Base-by-base conservation (phyloP, 2,797 vertebrate species). In the Chaunax sp. region DNA sequence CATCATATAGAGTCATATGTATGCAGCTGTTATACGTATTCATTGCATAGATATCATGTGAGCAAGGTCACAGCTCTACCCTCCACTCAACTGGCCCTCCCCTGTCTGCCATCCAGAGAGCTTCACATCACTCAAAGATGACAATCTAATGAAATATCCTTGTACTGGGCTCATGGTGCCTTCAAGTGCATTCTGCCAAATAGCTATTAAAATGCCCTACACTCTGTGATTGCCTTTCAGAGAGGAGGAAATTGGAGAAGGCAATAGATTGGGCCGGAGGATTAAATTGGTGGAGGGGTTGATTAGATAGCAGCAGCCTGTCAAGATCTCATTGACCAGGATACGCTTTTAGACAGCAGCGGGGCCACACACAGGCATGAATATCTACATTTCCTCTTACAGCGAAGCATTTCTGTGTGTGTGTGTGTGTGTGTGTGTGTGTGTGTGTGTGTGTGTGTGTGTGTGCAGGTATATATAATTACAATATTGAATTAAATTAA, bases 131-230 rank as follows among this genome's bases (percentile, higher is more conserved):
- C 64, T 88, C 80, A 86, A 56, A 80, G 83, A 84, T 69, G 82
- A 80, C 69, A 72, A 79, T 82, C 76, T 84, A 82, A 82, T 87
- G 81, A 90, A 81, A 82, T 70, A 80, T 82, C 70, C 82, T 78
- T 74, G 71, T 83, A 69, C 77, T 47, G 84, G 77, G 72, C 75
- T 78, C 65, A 30, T 52, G 40, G 66, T 77, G 73, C 78, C 82
- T 87, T 85, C 69, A 71, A 89, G 89, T 85, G 79, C 77, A 69
- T 90, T 86, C 76, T 70, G 60, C 79, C 72, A 81, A 89, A 90
- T 49, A 82, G 69, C 84, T 83, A 86, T 90, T 89, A 86, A 84
- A 86, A 87, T 84, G 77, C 77, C 66, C 75, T 80, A 64, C 63
- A 66, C 61, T 80, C 55, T 66, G 69, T 76, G 82, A 90, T 89